Evolutionary conservation across 53 echinoderm and acorn worm species (phyloP), one percentile per base, ranked within the genome.

Genomic region (Mesocentrotus franciscanus): DNA sequence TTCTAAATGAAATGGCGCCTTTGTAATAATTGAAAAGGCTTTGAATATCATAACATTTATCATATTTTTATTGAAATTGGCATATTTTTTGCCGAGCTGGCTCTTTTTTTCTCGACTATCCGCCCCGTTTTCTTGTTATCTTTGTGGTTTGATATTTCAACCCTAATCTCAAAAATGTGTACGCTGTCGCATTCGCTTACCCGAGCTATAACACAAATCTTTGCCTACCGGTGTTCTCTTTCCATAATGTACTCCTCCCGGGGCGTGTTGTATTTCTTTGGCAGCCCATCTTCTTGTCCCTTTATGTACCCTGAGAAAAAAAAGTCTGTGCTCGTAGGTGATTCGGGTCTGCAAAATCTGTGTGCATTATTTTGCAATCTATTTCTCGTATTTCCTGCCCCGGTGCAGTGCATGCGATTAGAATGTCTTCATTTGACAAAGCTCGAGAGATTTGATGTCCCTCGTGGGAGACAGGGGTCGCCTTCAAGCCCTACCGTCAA

Each of bases 151-250:
- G 91, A 91, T 62, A 91, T 91, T 91, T 91, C 91, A 91, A 20
- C 91, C 91, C 62, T 66, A 62, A 91, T 62, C 91, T 91, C 66
- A 62, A 90, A 90, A 87, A 62, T 91, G 91, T 91, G 91, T 91
- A 62, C 64, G 58, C 68, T 91, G 91, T 91, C 91, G 91, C 91
- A 20, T 91, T 64, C 91, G 91, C 91, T 66, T 64, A 66, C 61
- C 62, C 64, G 16, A 66, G 91, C 61, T 36, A 90, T 64, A 91
- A 62, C 91, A 34, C 61, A 91, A 91, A 91, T 91, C 91, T 91
- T 91, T 91, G 91, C 91, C 91, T 61, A 35, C 7, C 91, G 91
- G 91, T 91, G 91, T 91, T 58, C 91, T 91, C 30, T 91, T 91
- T 91, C 64, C 66, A 91, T 91, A 91, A 91, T 91, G 66, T 16